A percentile compares a stretch with the other conserved stretches of the same genome.
Evolutionary conservation across 2,797 vertebrate species (phyloP).

Genomic region (Brachyrhaphis roseni): DNA sequence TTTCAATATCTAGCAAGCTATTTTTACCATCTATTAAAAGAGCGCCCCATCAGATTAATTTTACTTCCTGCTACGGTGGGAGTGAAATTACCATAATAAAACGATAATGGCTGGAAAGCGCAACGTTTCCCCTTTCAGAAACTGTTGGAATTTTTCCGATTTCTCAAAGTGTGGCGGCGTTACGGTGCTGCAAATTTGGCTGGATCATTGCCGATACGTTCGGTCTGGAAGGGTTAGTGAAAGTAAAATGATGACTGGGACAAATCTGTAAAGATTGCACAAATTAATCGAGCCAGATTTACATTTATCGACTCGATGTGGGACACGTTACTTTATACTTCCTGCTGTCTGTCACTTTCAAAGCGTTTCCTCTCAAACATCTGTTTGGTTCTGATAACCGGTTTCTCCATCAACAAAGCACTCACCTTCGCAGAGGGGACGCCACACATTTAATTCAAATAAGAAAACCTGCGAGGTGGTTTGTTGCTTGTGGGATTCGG

Average conservation of each 20-base stretch:
- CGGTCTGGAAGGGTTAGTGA: too few species aligned
- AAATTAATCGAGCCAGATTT: conserved; percentile 11
- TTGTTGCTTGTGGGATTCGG: conserved; percentile 48
- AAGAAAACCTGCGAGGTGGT: conserved; percentile 46
- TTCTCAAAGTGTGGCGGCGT: too few species aligned
- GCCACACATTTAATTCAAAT: conserved; percentile 53
- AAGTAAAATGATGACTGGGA: not conserved
- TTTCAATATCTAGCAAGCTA: too few species aligned
- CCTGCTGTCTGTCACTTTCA: conserved; percentile 42
- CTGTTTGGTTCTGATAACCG: conserved; percentile 69
- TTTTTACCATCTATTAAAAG: too few species aligned
- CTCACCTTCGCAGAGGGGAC: conserved; percentile 41
- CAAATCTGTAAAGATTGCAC: not conserved
- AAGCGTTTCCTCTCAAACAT: conserved; percentile 53
- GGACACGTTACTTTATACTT: conserved; percentile 13
- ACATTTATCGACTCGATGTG: conserved; percentile 10
- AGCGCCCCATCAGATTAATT: too few species aligned
- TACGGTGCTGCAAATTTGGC: too few species aligned
- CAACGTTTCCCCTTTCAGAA: too few species aligned
- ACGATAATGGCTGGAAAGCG: too few species aligned
- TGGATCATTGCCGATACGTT: too few species aligned
- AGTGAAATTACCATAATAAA: too few species aligned
- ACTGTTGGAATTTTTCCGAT: too few species aligned
- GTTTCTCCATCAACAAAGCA: conserved; percentile 63
- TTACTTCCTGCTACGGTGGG: too few species aligned